Evolutionary conservation across 2,797 vertebrate genomes (phyloP), one percentile per base, ranked within the genome.

Genomic region (Setipinna tenuifilis): DNA sequence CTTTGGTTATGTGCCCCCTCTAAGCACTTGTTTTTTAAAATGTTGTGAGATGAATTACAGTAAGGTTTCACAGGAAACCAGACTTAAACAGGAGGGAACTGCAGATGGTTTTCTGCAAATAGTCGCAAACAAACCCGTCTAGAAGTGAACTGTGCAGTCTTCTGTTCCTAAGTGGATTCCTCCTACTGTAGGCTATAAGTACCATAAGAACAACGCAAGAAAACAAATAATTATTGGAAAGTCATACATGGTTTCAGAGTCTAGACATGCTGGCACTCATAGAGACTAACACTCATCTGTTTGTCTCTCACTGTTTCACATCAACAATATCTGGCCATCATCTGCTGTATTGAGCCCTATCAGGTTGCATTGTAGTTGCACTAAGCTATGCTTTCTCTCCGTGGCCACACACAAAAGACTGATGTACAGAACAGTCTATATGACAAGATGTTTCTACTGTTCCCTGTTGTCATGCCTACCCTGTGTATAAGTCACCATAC

Each of bases 1-100:
- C 90, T 89, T 87, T 93, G 31, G 17, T 44, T 78, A 78, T 41
- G 17, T 14, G 17, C 31, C 35, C 68, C 71, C 41, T 17, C 41
- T 71, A 44, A 78, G 35, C 17, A 78, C 17, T 21, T 21, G 17
- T 44, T 78, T 41, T 44, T 78, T 19, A 1, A 19, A 75, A 75
- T 17, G 65, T 28, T 35, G 12, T 12, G 28, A 12, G 5, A 35
- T 14, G 11, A 75, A 75, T 12, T 41, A 75, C 31, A 19, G 28
- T 16, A 75, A 41, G 31, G 31, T 75, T 75, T 75, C 35, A 19
- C 31, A 75, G 35, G 31, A 41, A 41, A 75, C 28, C 68, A 75
- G 31, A 75, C 28, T 21, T 21, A 75, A 75, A 75, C 68, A 75
- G 31, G 41, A 78, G 7, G 71, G 19, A 2, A 78, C 71, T 19